Base-by-base conservation (phyloP, 2,113 vertebrate species). In the Piaya cayana region DNA sequence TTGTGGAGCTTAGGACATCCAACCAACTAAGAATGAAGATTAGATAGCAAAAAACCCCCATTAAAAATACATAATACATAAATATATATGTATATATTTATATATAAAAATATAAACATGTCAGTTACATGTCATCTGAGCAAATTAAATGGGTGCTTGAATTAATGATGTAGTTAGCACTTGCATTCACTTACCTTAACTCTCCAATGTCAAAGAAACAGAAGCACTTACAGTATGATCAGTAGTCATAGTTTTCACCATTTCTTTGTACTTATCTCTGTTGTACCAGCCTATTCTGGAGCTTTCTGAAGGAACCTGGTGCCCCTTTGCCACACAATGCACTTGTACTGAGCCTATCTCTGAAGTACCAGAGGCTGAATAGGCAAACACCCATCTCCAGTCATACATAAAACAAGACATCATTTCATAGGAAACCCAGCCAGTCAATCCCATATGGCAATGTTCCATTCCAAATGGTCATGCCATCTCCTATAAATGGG, bases 391-490 rank as follows among this genome's bases (percentile, higher is more conserved):
- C 2, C 25, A 27, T 68, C 58, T 42, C 50, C 64, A 74, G 30
- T 47, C 6, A 25, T 0, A 25, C 6, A 29, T 9, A n/a, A 37
- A 52, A 27, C 19, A 53, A 81, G 30, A 2, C 29, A 4, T 3
- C 3, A 12, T 37, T 86, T 77, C 55, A 47, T 2, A 56, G 50
- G 43, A 43, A 76, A 27, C 23, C 9, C 30, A 23, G 22, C 12
- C 18, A 72, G 42, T 21, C 53, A 62, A 58, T 22, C 49, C 47
- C 32, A n/a, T 37, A 14, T 5, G 7, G 26, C 5, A 67, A 3
- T 3, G 8, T 5, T 52, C 16, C 2, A 0, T 55, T 53, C 34
- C 17, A 8, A 75, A 52, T 12, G 20, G 22, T 20, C 67, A 52
- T 0, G 30, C n/a, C 36, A 53, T 0, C 20, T 49, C 19, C 47